Base-by-base conservation (phyloP, 2,113 vertebrate genomes). In the Acanthisitta chloris region DNA sequence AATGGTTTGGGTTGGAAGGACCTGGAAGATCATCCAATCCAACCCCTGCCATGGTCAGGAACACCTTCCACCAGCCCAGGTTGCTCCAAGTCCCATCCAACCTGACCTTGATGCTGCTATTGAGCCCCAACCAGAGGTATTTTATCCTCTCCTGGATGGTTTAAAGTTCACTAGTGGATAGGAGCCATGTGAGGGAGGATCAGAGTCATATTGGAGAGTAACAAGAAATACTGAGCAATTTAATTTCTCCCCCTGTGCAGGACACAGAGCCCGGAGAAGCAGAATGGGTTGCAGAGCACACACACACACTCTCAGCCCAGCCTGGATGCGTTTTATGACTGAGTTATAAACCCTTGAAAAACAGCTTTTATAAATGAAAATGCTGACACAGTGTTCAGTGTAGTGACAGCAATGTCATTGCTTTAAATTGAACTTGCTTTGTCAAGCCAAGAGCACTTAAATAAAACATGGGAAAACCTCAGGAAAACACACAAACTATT, bases 401-500 rank as follows among this genome's bases (percentile, higher is more conserved):
- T 31, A 84, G 64, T 48, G 86, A 93, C 93, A 96, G 93, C 88
- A 81, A 14, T 45, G 73, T 36, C 86, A 91, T 0, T 8, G 46
- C 24, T 83, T 92, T 40, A 70, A 93, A 94, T 49, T 45, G 69
- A 93, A 81, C 73, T 85, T 42, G 81, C 83, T 94, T 72, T 86
- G 80, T 86, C 90, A 93, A 88, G 57, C 87, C 81, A 21, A 62
- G 69, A 94, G 88, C 52, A 23, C 80, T 88, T 89, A 54, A 96
- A 90, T 67, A 90, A 74, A 95, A 91, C 78, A 71, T 0, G 48
- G 85, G 18, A 24, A 72, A 81, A 43, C 38, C 71, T 69, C 64
- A 18, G 1, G 65, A 69, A 89, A 92, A 84, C 59, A 66, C 67
- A 58, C 17, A 4, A 57, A 83, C 28, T 86, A 8, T 78, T 82